Evolutionary conservation across 2,797 vertebrate species (phyloP).

Genomic region (Sebastes itinus): DNA sequence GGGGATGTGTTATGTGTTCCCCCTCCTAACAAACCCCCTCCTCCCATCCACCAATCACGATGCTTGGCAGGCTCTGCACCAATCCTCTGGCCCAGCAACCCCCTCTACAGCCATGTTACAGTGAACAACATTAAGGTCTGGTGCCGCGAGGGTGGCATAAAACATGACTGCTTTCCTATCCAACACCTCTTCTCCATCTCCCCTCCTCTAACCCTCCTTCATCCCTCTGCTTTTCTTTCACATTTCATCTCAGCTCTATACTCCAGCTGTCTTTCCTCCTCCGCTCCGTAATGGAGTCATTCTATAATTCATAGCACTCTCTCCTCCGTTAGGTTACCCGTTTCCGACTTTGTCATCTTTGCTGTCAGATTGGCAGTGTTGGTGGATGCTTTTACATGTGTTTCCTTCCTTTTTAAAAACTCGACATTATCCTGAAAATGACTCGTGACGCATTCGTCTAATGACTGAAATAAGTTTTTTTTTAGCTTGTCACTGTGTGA

Average conservation of each 20-base stretch:
- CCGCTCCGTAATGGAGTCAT: conserved; percentile 49
- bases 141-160: conserved; percentile 14
- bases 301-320: conserved; percentile 69
- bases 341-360: conserved; percentile 23
- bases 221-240: neutral
- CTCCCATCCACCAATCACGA: conserved; percentile 53
- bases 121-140: neutral
- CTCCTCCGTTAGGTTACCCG: conserved; percentile 13
- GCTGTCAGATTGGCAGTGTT: neutral
- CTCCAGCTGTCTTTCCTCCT: conserved; percentile 15
- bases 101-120: conserved; percentile 1
- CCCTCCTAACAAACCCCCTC: neutral
- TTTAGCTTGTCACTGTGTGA: neutral
- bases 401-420: neutral
- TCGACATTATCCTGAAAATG: neutral
- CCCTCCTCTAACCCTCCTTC: neutral
- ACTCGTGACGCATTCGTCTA: neutral
- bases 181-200: neutral
- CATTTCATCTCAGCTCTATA: neutral
- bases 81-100: conserved; percentile 52
- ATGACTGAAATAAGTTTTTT: neutral
- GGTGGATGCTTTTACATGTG: neutral
- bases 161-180: neutral
- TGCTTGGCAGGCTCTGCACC: conserved; percentile 52
- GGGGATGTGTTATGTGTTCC: conserved; percentile 37